phyloP scores from a whole-genome alignment of 2,888 invertebrate genomes.

The Drosophila mulleri region DNA sequence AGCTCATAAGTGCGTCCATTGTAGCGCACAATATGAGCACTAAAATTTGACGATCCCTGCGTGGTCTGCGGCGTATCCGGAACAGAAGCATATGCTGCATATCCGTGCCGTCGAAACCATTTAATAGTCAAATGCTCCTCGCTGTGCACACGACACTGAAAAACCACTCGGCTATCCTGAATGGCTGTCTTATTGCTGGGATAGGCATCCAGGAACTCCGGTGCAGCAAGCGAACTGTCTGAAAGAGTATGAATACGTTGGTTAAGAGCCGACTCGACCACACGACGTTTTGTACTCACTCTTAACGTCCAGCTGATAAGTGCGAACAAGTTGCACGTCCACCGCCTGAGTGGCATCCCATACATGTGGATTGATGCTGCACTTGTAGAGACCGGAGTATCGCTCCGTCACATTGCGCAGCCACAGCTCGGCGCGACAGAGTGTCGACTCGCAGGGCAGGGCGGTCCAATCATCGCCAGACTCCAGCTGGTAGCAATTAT shows the following conservation, averaged over 20 bases:
- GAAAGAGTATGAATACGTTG: background rate
- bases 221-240: slow-evolving; percentile 79
- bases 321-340: slow-evolving; percentile 83
- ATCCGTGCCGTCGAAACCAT: slow-evolving; percentile 81
- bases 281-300: slow-evolving; percentile 60
- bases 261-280: background rate
- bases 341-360: slow-evolving; percentile 70
- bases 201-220: slow-evolving; percentile 81
- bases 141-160: slow-evolving; percentile 84
- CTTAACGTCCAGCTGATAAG: slow-evolving; percentile 83
- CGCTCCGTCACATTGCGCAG: slow-evolving; percentile 83
- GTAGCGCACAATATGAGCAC: slow-evolving; percentile 75
- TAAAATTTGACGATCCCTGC: slow-evolving; percentile 65
- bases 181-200: slow-evolving; percentile 78
- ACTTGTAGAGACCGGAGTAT: slow-evolving; percentile 84
- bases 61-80: slow-evolving; percentile 32
- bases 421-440: slow-evolving; percentile 77
- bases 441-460: slow-evolving; percentile 78
- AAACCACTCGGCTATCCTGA: slow-evolving; percentile 77
- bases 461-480: slow-evolving; percentile 77
- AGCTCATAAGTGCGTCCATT: slow-evolving; percentile 83
- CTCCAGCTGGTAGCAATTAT: slow-evolving; percentile 73
- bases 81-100: slow-evolving; percentile 20
- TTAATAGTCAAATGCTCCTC: slow-evolving; percentile 82
- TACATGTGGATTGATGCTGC: slow-evolving; percentile 81